Percentiles rank a stretch among this genome's conserved stretches.
Conservation (phyloP, 1,140 invertebrate species). For the Acromyrmex echinatior region DNA sequence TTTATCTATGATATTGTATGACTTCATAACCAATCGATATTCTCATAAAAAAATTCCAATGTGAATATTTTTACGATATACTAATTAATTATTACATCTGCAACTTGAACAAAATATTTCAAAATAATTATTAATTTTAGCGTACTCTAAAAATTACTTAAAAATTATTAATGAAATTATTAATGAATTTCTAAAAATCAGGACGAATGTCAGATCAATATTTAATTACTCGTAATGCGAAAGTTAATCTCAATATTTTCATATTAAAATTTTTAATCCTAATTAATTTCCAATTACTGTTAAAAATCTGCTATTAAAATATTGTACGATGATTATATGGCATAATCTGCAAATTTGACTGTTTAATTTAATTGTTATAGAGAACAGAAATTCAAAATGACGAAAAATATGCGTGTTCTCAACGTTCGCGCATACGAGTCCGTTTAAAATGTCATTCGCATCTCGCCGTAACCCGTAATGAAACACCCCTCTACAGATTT, state of each 20-base stretch:
- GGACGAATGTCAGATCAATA: background rate
- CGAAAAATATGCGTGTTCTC: background rate
- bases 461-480: slow-evolving; percentile 62
- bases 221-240: background rate
- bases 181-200: background rate
- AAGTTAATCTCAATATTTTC: background rate
- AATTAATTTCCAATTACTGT: background rate
- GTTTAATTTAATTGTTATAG: background rate
- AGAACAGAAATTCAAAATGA: background rate
- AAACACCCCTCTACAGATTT: slow-evolving; percentile 69
- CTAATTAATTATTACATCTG: background rate
- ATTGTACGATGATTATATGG: background rate
- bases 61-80: background rate
- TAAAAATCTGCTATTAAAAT: background rate
- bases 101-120: background rate
- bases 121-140: background rate
- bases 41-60: background rate
- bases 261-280: background rate
- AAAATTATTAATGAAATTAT: background rate
- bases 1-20: slow-evolving; percentile 58
- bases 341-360: background rate
- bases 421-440: background rate
- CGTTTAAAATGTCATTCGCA: slow-evolving; percentile 51
- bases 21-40: slow-evolving; percentile 31
- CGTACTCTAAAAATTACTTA: background rate